Base-by-base conservation (phyloP, 2,113 vertebrate genomes). In the Opisthocomus hoazin region DNA sequence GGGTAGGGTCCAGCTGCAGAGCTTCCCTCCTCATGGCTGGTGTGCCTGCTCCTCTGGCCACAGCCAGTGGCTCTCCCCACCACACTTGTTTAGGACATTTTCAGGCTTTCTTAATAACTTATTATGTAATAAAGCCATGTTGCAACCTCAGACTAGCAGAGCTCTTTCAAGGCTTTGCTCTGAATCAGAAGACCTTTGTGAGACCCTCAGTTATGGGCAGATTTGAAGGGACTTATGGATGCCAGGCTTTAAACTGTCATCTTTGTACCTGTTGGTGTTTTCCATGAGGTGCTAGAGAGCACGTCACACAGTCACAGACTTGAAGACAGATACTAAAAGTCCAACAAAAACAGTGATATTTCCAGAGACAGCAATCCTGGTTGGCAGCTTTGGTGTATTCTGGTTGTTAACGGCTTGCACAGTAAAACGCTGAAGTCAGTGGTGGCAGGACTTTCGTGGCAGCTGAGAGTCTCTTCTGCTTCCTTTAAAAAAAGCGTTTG, bases 11-110 rank as follows among this genome's bases (percentile, higher is more conserved):
- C 6, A 6, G 11, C 16, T 6, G n/a, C n/a, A 36, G 46, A 54
- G 11, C 57, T n/a, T 36, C 18, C 5, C 51, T 53, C 27, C 51
- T n/a, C 2, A 1, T 1, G 2, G 34, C 5, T n/a, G 29, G 2
- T 24, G 48, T n/a, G 39, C 15, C 45, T 8, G 12, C 27, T 78
- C 11, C 74, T 51, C 18, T 3, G 1, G 6, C 34, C 45, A 5
- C 22, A 50, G 4, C 32, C 3, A 1, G 11, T 2, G 2, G 54
- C 17, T 41, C 10, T 21, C 46, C 20, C 36, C 14, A 12, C 12
- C 46, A 12, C 41, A 7, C 6, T 12, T 32, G 15, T 13, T 63
- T 18, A 16, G 57, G 48, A 78, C 5, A 30, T 32, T 37, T 32
- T 24, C 15, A 37, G 53, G 39, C 8, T 29, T 74, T 68, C 60